Conservation (phyloP, 2,888 invertebrate genomes). For the Heliconius charithonia region DNA sequence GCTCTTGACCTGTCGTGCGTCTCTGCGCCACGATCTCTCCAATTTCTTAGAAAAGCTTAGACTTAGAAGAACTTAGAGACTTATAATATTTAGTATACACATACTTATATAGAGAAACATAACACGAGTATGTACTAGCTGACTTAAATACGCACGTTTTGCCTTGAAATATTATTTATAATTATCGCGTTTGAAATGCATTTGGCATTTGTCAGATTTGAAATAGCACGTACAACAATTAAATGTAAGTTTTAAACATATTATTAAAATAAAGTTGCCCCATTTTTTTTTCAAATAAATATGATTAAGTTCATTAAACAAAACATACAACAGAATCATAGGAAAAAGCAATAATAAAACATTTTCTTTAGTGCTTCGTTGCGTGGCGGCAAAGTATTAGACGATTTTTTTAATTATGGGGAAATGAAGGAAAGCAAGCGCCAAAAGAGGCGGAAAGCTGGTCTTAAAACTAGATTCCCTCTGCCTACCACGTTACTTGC, state of each 20-base stretch:
- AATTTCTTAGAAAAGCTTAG: neutral
- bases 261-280: neutral
- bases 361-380: no score
- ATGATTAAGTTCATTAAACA: neutral
- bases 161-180: conserved; percentile 8
- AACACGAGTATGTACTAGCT: neutral
- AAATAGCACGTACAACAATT: neutral
- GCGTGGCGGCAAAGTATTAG: no score
- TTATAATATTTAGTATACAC: neutral
- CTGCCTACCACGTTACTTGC: no score
- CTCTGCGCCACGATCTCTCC: no score
- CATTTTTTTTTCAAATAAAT: neutral
- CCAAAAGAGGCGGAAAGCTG: no score
- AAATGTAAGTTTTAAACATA: neutral
- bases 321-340: no score
- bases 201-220: neutral
- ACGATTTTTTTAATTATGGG: no score
- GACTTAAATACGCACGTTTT: neutral
- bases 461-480: no score
- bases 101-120: neutral
- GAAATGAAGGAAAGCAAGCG: no score
- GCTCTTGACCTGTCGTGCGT: no score
- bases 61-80: neutral
- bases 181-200: neutral
- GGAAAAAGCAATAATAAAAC: no score